Conservation (phyloP, 2,888 invertebrate genomes). For the Rugalucina vietnamica region DNA sequence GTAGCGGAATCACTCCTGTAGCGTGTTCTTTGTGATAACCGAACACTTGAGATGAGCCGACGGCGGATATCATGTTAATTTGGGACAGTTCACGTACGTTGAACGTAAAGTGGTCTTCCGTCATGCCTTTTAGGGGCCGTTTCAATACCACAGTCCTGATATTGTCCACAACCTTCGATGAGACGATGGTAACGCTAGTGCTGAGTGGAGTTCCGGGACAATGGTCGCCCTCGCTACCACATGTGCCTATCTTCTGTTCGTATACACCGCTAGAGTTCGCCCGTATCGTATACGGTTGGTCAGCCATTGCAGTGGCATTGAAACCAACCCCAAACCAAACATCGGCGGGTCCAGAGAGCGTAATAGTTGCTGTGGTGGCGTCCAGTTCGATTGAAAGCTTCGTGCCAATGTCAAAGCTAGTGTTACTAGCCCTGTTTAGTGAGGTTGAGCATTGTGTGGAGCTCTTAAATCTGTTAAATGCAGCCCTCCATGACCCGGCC, state of each 20-base stretch:
- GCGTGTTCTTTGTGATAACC: conserved; percentile 50
- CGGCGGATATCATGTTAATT: conserved; percentile 49
- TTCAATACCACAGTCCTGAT: conserved; percentile 41
- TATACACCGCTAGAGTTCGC: conserved; percentile 51
- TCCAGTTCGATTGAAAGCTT: conserved; percentile 17
- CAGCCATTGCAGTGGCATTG: conserved; percentile 51
- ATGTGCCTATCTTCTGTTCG: conserved; percentile 57
- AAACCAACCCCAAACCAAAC: conserved; percentile 57
- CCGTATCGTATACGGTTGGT: conserved; percentile 48
- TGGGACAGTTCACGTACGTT: conserved; percentile 33
- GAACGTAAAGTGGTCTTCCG: conserved; percentile 44
- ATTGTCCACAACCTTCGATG: conserved; percentile 32
- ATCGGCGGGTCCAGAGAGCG: conserved; percentile 37
- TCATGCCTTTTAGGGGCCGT: conserved; percentile 45
- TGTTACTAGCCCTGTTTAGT: conserved; percentile 16
- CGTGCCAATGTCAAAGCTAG: conserved; percentile 32
- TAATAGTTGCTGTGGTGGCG: conserved; percentile 37
- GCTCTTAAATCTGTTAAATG: conserved; percentile 37
- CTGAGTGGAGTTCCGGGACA: conserved; percentile 49
- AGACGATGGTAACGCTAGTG: conserved; percentile 36
- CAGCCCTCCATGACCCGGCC: conserved; percentile 23
- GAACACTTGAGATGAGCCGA: conserved; percentile 44
- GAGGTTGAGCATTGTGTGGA: conserved; percentile 45
- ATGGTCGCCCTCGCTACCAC: conserved; percentile 60
- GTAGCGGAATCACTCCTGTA: conserved; percentile 20